Conservation (phyloP, 2,888 invertebrate species). For the Parnassius orleans region DNA sequence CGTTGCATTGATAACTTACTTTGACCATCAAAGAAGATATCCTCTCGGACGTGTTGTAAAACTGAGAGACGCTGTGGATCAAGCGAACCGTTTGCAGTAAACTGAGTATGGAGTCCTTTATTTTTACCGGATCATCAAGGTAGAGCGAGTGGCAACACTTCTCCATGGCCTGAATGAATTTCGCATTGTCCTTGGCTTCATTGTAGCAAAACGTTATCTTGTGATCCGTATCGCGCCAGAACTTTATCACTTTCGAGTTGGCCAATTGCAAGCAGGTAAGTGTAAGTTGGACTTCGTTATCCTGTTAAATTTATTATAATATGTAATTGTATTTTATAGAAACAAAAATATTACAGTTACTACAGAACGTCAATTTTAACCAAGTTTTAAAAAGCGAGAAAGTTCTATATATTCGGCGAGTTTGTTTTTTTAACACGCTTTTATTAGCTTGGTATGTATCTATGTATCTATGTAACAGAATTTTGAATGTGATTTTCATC, state of each 20-base stretch:
- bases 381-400: no score
- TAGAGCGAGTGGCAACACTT: slow-evolving; percentile 96
- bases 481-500: no score
- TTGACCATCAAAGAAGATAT: slow-evolving; percentile 98
- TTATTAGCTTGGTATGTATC: no score
- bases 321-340: no score
- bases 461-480: no score
- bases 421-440: no score
- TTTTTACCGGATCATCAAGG: slow-evolving; percentile 95
- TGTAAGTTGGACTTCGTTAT: slow-evolving; percentile 88
- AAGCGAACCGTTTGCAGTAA: slow-evolving; percentile 94
- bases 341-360: no score
- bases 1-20: slow-evolving; percentile 63
- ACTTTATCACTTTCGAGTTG: slow-evolving; percentile 88
- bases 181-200: slow-evolving; percentile 97
- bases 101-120: slow-evolving; percentile 94
- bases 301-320: slow-evolving; percentile 42
- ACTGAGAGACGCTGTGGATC: slow-evolving; percentile 96
- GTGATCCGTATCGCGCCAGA: slow-evolving; percentile 92
- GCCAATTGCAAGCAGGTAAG: slow-evolving; percentile 87
- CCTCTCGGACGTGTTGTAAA: slow-evolving; percentile 97
- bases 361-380: no score
- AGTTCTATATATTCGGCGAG: no score
- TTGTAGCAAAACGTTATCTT: slow-evolving; percentile 97
- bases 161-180: slow-evolving; percentile 94